A percentile compares a stretch with the other conserved stretches of the same genome.
phyloP scores from a whole-genome alignment of 2,113 vertebrate species.

The Gadus macrocephalus region DNA sequence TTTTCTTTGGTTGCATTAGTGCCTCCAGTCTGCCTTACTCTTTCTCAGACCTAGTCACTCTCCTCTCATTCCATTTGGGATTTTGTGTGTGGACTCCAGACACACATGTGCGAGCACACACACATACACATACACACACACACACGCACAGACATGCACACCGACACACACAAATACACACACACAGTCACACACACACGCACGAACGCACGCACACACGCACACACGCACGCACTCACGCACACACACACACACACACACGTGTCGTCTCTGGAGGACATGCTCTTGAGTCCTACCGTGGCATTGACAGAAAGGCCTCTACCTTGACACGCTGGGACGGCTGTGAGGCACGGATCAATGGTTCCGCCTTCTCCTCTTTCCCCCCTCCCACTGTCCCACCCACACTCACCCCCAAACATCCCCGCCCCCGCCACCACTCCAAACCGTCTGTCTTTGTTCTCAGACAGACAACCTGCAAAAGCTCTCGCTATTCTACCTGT shows the following conservation, averaged over 20 bases:
- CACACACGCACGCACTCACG: conserved; percentile 15
- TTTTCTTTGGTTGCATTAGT: too few species aligned
- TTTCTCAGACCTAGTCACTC: too few species aligned
- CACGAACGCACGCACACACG: conserved; percentile 24
- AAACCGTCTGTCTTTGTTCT: too few species aligned
- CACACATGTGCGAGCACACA: too few species aligned
- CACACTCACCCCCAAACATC: not conserved
- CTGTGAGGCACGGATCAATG: conserved; percentile 63
- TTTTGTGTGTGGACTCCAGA: too few species aligned
- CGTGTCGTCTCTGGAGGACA: not conserved
- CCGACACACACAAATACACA: conserved; percentile 30
- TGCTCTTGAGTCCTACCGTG: conserved; percentile 58
- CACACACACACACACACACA: not conserved
- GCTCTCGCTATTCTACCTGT: too few species aligned
- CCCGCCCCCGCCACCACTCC: too few species aligned
- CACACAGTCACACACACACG: not conserved
- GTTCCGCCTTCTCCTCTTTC: conserved; percentile 48
- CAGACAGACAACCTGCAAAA: too few species aligned
- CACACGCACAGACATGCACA: conserved; percentile 2
- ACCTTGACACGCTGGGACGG: conserved; percentile 48
- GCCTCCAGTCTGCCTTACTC: too few species aligned
- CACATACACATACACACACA: not conserved
- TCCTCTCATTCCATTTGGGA: too few species aligned
- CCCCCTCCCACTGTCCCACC: not conserved
- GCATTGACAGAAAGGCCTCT: conserved; percentile 67